Percentiles rank a stretch among this genome's conserved stretches.
phyloP scores from a whole-genome alignment of 2,113 vertebrate genomes.

The Clarias macrocephalus region DNA sequence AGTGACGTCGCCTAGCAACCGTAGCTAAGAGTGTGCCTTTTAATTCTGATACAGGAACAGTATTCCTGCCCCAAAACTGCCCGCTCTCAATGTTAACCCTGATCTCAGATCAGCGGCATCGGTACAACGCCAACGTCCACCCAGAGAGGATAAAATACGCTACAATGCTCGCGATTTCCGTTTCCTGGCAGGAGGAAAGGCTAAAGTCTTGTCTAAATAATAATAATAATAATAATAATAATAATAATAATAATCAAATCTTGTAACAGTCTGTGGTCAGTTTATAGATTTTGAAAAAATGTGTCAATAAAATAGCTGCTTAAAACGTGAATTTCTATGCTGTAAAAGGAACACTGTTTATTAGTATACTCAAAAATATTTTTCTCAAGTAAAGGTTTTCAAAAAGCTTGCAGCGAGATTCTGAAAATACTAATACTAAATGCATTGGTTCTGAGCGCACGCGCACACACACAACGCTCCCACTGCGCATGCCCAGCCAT shows the following conservation, averaged over 20 bases:
- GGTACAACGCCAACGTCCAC: not conserved
- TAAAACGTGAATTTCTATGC: not conserved
- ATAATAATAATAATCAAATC: not conserved
- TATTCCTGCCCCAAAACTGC: not conserved
- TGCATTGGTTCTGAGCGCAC: too few relatives aligned
- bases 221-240: not conserved
- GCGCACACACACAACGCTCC: too few relatives aligned
- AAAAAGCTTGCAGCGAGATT: too few relatives aligned
- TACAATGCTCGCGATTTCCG: not conserved
- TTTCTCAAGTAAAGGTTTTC: too few relatives aligned
- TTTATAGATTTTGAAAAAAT: not conserved
- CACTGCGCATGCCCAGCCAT: too few relatives aligned
- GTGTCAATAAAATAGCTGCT: not conserved
- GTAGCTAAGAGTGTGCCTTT: not conserved
- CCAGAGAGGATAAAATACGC: not conserved
- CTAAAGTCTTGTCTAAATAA: not conserved
- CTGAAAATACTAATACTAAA: too few relatives aligned
- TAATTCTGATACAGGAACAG: conserved; percentile 9
- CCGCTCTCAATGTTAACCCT: not conserved
- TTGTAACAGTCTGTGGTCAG: too few relatives aligned
- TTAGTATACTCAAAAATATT: too few relatives aligned
- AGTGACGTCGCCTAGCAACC: not conserved
- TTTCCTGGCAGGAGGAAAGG: not conserved
- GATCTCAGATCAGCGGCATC: not conserved
- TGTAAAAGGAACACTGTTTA: not conserved